Evolutionary conservation across 2,113 vertebrate genomes (phyloP), one percentile per base, ranked within the genome.

Genomic region (Lepus americanus): DNA sequence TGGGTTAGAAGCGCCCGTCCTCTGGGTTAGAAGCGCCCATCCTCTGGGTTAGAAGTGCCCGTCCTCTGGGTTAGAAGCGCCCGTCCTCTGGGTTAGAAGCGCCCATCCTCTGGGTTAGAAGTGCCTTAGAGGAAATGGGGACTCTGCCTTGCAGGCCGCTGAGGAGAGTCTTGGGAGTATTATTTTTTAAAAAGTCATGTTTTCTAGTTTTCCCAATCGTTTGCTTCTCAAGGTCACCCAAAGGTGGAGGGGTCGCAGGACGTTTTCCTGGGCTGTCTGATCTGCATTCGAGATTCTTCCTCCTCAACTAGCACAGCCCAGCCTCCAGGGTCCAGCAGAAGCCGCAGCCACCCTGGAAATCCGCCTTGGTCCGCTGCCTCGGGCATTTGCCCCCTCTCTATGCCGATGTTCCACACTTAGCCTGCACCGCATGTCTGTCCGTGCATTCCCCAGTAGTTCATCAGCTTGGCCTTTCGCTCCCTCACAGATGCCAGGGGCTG

Each of bases 121-220:
- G 8, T 39, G 6, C 59, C 89, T 93, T 82, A 51, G 61, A 77
- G 76, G 55, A 90, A 95, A 78, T 29, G 64, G 66, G 19, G 63
- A 72, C 29, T 82, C 10, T 73, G 73, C 39, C 86, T 90, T 70
- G 89, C 74, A 72, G 72, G 49, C 23, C 79, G 69, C 80, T 81
- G 22, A n/a, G 61, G 61, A 78, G 67, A 89, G 36, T 89, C 55
- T 69, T 90, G 73, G 92, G 84, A 78, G 29, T 53, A 39, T 81
- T 53, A 44, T 89, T 63, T 51, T 49, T 17, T 70, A 61, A 91
- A 87, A 36, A 70, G 63, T n/a, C 6, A 33, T 17, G 10, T 10
- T n/a, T 51, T 44, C 8, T 59, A 20, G n/a, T 84, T 77, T 81
- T 94, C 25, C 25, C 55, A 76, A 13, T n/a, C 9, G 59, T 39